phyloP scores from a whole-genome alignment of 2,888 invertebrate species.

The Oligia strigilis region DNA sequence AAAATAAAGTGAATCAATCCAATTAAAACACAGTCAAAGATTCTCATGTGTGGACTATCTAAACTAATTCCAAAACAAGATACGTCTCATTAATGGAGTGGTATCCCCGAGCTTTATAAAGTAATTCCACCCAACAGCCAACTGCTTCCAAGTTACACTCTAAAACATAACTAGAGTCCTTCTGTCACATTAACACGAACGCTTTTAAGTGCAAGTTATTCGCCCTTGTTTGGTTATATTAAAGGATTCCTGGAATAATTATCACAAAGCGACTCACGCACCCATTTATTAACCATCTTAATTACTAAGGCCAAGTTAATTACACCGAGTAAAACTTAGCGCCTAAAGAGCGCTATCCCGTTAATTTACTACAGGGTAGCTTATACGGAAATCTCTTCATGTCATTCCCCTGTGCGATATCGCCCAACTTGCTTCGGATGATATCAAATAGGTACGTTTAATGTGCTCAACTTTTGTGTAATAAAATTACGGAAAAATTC shows the following conservation, averaged over 20 bases:
- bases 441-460: constrained; percentile 80
- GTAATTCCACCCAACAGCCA: constrained; percentile 73
- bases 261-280: constrained; percentile 88
- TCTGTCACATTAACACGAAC: constrained; percentile 81
- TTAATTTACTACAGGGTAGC: constrained; percentile 84
- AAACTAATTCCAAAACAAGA: constrained; percentile 67
- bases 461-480: constrained; percentile 84
- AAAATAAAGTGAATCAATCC: constrained; percentile 25
- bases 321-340: constrained; percentile 87
- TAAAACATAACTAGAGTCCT: constrained; percentile 78
- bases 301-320: constrained; percentile 89
- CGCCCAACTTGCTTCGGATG: constrained; percentile 76
- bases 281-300: constrained; percentile 90
- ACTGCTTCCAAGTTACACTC: constrained; percentile 74
- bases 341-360: constrained; percentile 86
- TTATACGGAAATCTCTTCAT: constrained; percentile 83
- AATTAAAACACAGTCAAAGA: constrained; percentile 55
- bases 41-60: constrained; percentile 51
- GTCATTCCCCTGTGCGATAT: constrained; percentile 80
- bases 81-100: constrained; percentile 67
- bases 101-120: constrained; percentile 66
- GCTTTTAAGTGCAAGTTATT: constrained; percentile 79
- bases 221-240: constrained; percentile 86
- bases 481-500: constrained; percentile 88
- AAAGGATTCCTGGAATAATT: constrained; percentile 88